phyloP scores from a whole-genome alignment of 2,888 invertebrate genomes.

The Eristalis pertinax region DNA sequence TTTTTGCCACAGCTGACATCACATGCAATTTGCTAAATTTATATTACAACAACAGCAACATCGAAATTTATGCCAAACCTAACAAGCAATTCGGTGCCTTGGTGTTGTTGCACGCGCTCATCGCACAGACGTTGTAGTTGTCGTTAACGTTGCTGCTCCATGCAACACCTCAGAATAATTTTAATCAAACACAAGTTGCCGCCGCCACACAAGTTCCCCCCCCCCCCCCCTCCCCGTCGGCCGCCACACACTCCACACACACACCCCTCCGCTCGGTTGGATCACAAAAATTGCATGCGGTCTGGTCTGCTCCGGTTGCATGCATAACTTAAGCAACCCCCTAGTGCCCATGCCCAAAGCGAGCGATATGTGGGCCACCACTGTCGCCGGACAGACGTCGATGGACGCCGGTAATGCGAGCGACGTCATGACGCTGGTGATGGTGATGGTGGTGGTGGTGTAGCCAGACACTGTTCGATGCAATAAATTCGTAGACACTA shows the following conservation, averaged over 20 bases:
- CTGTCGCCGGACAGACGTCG: conserved; percentile 21
- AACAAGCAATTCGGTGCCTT: conserved; percentile 7
- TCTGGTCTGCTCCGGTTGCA: background rate
- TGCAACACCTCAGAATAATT: conserved; percentile 59
- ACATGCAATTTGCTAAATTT: conserved; percentile 54
- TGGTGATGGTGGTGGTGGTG: background rate
- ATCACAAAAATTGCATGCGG: conserved; percentile 30
- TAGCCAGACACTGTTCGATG: conserved; percentile 9
- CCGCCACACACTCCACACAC: background rate
- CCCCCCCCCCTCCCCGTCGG: too few species aligned
- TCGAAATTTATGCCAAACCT: conserved; percentile 48
- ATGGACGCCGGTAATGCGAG: conserved; percentile 36
- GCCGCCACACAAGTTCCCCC: background rate
- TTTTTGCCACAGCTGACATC: conserved; percentile 21
- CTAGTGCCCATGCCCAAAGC: background rate
- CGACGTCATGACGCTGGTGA: conserved; percentile 19
- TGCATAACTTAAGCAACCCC: conserved; percentile 1
- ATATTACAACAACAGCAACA: conserved; percentile 20
- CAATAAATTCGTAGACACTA: conserved; percentile 62
- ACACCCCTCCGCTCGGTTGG: background rate
- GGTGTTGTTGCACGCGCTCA: conserved; percentile 4
- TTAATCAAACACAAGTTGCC: conserved; percentile 51
- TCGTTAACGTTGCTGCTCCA: conserved; percentile 6
- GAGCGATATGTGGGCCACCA: conserved; percentile 7
- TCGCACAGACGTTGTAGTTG: conserved; percentile 1